These are phyloP conservation scores for Dromius quadrimaculatus DNA, from an alignment of 2,888 invertebrate genomes.

Conservation along the genomic window DNA sequence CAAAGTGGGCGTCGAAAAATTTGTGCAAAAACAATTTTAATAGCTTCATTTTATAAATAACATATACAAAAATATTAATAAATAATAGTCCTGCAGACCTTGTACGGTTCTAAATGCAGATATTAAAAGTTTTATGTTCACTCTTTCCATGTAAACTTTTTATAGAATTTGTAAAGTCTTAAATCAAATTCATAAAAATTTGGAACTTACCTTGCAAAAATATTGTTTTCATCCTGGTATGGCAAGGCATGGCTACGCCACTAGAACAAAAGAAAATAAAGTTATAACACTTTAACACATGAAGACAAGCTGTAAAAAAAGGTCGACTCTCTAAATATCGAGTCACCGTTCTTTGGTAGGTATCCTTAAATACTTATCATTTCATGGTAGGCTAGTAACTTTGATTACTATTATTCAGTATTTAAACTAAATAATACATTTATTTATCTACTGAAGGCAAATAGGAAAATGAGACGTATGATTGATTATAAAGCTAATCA, in stretches of 20 bases:
- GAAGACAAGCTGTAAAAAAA: no score
- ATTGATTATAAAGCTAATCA: no score
- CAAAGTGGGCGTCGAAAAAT: conserved; percentile 9
- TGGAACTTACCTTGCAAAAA: conserved; percentile 62
- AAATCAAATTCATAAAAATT: conserved; percentile 8
- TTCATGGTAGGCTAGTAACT: no score
- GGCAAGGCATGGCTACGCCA: conserved; percentile 65
- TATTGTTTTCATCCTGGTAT: conserved; percentile 64
- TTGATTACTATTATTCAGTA: no score
- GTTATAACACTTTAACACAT: no score
- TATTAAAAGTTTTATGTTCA: not conserved
- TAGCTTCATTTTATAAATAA: conserved; percentile 13
- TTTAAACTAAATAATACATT: no score
- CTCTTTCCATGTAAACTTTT: not conserved
- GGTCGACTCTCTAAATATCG: no score
- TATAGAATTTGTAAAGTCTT: conserved; percentile 15
- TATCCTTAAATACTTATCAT: no score
- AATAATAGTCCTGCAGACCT: conserved; percentile 28
- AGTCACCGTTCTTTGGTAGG: no score
- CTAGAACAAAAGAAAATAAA: conserved; percentile 60
- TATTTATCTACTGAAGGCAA: no score
- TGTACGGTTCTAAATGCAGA: not conserved
- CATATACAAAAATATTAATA: conserved; percentile 6
- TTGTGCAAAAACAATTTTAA: conserved; percentile 5
- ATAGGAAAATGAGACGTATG: no score